Evolutionary conservation across 2,888 invertebrate genomes (phyloP), one percentile per base, ranked within the genome.

Genomic region (Hirudinaria manillensis): DNA sequence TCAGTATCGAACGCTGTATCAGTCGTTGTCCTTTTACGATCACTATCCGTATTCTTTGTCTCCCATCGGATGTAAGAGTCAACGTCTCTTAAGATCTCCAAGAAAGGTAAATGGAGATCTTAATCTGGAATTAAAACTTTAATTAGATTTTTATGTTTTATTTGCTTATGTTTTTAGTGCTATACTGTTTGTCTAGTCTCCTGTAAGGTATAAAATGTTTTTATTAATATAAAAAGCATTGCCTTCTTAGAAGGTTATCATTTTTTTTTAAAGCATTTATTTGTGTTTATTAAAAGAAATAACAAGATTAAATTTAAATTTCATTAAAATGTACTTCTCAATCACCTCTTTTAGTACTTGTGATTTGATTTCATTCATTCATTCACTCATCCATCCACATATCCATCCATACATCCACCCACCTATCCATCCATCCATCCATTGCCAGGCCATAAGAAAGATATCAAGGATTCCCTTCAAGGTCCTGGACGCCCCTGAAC

Each of bases 391-490:
- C 45, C 45, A 45, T 45, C n/a, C n/a, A n/a, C n/a, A n/a, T n/a
- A n/a, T n/a, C n/a, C n/a, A n/a, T n/a, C n/a, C n/a, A n/a, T n/a
- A n/a, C n/a, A n/a, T n/a, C n/a, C n/a, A n/a, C n/a, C n/a, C n/a
- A n/a, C n/a, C n/a, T n/a, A n/a, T n/a, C n/a, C n/a, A n/a, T n/a
- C n/a, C 16, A 16, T 45, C 45, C 45, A 45, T 45, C 45, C 45
- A 45, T 45, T 1, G 13, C 29, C 81, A 87, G 84, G 94, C 97
- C 21, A 94, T 95, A 1, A 87, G 99, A 78, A 99, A 99, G 88
- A 99, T 99, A 81, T 95, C 97, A 2, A 90, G 97, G 85, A 96
- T 98, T 85, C 99, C 99, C 1, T 99, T 97, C 87, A 99, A 99
- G 88, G 92, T 96, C 51, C 88, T 97, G 71, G 96, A 97, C 84